These are phyloP conservation scores for Chrysodeixis includens DNA, from an alignment of 2,888 invertebrate species.

Conservation along the genomic window DNA sequence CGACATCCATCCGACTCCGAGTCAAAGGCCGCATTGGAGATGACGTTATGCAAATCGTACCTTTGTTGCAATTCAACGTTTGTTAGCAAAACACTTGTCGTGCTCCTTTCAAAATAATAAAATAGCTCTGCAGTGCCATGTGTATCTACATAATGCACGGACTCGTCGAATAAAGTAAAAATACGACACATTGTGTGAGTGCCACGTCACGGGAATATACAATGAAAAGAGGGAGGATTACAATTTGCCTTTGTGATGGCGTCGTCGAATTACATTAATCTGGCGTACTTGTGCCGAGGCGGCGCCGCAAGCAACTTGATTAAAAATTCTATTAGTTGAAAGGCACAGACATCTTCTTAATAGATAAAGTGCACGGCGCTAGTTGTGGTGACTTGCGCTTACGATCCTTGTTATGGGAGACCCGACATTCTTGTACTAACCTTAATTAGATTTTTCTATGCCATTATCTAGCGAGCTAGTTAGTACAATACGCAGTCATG, in stretches of 20 bases:
- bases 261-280: constrained; percentile 89
- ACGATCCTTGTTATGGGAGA: constrained; percentile 52
- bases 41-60: constrained; percentile 78
- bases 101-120: constrained; percentile 67
- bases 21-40: constrained; percentile 78
- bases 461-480: constrained; percentile 36
- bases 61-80: constrained; percentile 76
- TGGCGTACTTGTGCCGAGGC: constrained; percentile 79
- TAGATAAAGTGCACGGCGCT: constrained; percentile 82
- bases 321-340: constrained; percentile 89
- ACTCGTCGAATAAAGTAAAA: constrained; percentile 72
- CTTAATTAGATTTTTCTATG: constrained; percentile 56
- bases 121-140: constrained; percentile 58
- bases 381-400: constrained; percentile 67
- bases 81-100: constrained; percentile 72
- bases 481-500: constrained; percentile 21
- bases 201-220: constrained; percentile 80
- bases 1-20: constrained; percentile 69
- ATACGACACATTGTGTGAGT: constrained; percentile 79
- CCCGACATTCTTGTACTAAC: constrained; percentile 45
- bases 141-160: constrained; percentile 60
- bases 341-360: constrained; percentile 85
- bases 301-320: constrained; percentile 85
- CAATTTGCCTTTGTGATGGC: constrained; percentile 89
- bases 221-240: constrained; percentile 86